A percentile compares a stretch with the other conserved stretches of the same genome.
These are phyloP conservation scores for Drosophila cognata DNA, from an alignment of 2,888 invertebrate genomes.

Conservation along the genomic window DNA sequence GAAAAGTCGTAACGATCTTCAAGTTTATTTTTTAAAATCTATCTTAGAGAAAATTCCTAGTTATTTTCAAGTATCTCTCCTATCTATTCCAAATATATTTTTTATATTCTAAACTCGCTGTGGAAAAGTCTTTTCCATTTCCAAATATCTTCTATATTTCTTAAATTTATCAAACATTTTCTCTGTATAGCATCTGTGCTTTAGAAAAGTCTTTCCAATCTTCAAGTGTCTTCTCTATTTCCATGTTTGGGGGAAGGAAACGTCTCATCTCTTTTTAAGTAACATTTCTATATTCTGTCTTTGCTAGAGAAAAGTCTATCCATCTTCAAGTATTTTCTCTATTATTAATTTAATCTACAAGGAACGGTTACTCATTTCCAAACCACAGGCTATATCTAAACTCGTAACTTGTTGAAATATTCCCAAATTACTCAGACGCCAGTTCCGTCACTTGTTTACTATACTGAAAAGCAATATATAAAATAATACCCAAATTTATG, in stretches of 20 bases:
- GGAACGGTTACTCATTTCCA: not conserved
- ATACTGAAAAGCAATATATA: not conserved
- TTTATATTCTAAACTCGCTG: not conserved
- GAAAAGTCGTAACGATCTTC: not conserved
- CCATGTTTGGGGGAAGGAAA: not conserved
- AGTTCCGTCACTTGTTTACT: not conserved
- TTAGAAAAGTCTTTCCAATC: not conserved
- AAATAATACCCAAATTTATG: not conserved
- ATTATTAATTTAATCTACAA: not conserved
- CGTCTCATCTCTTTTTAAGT: no score
- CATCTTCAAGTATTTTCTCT: not conserved
- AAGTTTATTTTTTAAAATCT: not conserved
- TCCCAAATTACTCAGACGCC: not conserved
- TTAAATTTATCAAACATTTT: not conserved
- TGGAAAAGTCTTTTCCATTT: not conserved
- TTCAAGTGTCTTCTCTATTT: not conserved
- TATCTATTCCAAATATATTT: not conserved
- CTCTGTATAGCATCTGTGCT: no score
- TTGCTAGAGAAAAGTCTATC: not conserved
- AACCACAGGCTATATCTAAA: not conserved
- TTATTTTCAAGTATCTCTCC: not conserved
- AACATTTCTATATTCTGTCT: not conserved
- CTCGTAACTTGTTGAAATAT: not conserved
- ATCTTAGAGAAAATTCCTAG: not conserved
- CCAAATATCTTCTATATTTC: not conserved